These are phyloP conservation scores for Nemotelus pantherinus DNA, from an alignment of 2,888 invertebrate species.

Conservation along the genomic window DNA sequence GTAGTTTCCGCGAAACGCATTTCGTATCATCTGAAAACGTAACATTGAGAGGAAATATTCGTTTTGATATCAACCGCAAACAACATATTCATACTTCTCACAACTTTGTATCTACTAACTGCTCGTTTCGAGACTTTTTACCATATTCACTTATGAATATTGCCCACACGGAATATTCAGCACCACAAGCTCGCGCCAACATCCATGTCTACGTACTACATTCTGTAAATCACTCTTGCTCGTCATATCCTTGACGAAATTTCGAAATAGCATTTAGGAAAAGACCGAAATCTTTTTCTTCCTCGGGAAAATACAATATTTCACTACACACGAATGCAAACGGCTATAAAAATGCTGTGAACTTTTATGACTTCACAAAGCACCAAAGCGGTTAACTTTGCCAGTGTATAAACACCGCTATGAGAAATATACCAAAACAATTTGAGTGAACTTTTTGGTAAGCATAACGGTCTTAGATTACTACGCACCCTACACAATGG, in stretches of 20 bases:
- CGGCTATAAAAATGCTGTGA: neutral
- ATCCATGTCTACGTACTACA: neutral
- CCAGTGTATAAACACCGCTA: neutral
- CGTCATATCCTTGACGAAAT: neutral
- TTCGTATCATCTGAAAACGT: too few relatives aligned
- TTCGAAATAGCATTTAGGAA: neutral
- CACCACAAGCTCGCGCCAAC: neutral
- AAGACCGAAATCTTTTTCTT: neutral
- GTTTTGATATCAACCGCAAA: too few relatives aligned
- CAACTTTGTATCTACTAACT: too few relatives aligned
- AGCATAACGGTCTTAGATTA: neutral
- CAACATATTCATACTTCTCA: too few relatives aligned
- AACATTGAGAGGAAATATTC: too few relatives aligned
- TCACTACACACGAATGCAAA: neutral
- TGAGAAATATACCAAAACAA: neutral
- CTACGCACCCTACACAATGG: neutral
- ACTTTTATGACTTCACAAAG: neutral
- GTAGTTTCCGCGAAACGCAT: too few relatives aligned
- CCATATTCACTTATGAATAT: neutral
- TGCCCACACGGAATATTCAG: neutral
- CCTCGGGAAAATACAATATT: neutral
- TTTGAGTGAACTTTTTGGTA: slow-evolving; percentile 8
- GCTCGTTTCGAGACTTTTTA: neutral
- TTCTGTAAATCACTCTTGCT: neutral
- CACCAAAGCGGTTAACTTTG: neutral